A percentile compares a stretch with the other conserved stretches of the same genome.
Conservation (phyloP, 2,113 vertebrate species). For the Ptilorrhoa leucosticta region DNA sequence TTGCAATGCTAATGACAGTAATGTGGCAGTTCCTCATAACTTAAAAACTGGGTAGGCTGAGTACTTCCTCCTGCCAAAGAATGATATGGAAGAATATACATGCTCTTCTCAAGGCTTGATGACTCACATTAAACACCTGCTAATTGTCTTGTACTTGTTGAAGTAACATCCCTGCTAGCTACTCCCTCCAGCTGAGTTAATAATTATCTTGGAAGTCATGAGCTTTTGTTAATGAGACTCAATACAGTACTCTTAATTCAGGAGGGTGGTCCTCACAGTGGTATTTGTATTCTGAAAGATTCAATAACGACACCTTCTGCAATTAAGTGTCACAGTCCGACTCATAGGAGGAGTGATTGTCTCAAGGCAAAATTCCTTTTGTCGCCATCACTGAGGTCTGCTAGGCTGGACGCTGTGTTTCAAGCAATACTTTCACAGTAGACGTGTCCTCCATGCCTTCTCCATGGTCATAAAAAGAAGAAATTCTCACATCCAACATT, state of each 20-base stretch:
- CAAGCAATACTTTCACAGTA: neutral
- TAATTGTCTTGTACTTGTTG: slow-evolving; percentile 10
- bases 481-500: neutral
- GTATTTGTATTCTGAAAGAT: neutral
- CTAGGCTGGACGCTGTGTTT: neutral
- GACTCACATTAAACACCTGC: slow-evolving; percentile 3
- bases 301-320: neutral
- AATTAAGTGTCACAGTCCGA: neutral
- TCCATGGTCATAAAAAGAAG: neutral
- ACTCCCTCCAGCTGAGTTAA: slow-evolving; percentile 17
- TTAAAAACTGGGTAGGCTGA: neutral
- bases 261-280: neutral
- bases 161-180: neutral
- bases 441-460: neutral
- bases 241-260: neutral
- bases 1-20: neutral
- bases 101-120: neutral
- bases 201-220: slow-evolving; percentile 20
- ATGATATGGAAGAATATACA: neutral
- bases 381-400: neutral
- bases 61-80: neutral
- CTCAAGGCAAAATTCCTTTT: neutral
- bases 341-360: neutral
- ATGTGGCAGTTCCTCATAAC: neutral
- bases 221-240: slow-evolving; percentile 24